A percentile compares a stretch with the other conserved stretches of the same genome.
These are phyloP conservation scores for Drosophila melanica DNA, from an alignment of 1,140 invertebrate genomes.

Conservation along the genomic window DNA sequence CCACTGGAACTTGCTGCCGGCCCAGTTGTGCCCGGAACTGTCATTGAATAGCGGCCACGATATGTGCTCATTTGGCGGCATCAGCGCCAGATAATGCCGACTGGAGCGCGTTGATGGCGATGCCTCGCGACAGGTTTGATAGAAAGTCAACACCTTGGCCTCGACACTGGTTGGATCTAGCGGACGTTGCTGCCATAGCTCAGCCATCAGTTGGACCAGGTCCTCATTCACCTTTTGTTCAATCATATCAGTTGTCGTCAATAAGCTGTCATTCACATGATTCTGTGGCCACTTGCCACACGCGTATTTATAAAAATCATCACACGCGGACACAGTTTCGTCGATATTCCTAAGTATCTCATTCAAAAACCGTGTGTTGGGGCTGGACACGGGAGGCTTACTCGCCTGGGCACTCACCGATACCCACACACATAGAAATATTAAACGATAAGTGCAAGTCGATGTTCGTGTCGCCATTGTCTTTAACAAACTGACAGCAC, in stretches of 20 bases:
- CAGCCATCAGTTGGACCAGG: conserved; percentile 28
- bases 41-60: conserved; percentile 52
- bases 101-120: neutral
- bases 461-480: conserved; percentile 15
- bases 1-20: conserved; percentile 58
- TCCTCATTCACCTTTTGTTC: conserved; percentile 62
- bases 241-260: conserved; percentile 56
- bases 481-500: conserved; percentile 20
- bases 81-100: conserved; percentile 32
- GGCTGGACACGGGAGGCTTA: neutral
- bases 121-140: conserved; percentile 39
- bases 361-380: conserved; percentile 32
- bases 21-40: conserved; percentile 14
- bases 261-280: conserved; percentile 38
- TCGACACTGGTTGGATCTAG: conserved; percentile 18
- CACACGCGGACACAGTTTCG: conserved; percentile 46
- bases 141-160: conserved; percentile 40
- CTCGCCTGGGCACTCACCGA: neutral
- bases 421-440: neutral
- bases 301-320: conserved; percentile 66
- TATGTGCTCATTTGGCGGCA: conserved; percentile 39
- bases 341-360: conserved; percentile 58
- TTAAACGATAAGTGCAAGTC: neutral
- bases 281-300: conserved; percentile 64
- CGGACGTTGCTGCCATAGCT: neutral